Base-by-base conservation (phyloP, 2,888 invertebrate species). In the Scrobipalpa costella region DNA sequence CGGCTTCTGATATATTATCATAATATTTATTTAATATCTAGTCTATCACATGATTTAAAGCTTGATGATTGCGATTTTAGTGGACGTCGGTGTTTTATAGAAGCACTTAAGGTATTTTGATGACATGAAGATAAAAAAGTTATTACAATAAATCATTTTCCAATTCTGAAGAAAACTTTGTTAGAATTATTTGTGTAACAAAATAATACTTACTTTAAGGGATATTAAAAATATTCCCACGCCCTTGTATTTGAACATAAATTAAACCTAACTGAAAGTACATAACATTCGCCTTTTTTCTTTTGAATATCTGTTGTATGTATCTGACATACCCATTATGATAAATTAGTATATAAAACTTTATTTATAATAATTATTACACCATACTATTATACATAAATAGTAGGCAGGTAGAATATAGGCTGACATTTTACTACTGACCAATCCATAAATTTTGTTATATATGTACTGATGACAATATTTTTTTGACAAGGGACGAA, bases 1-100 rank as follows among this genome's bases (percentile, higher is more conserved):
- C 5, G 27, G 27, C 27, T 27, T 44, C n/a, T 15, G 5, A 15
- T 6, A 44, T 15, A 40, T 7, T 38, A 40, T 40, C n/a, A 13
- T 13, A n/a, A 7, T 44, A 40, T 44, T 15, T 44, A 44, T 15
- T 55, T 55, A 55, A 11, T 27, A 68, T 34, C 52, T 74, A 75
- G 68, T 66, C 77, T 84, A 84, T 84, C 83, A 84, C 84, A 83
- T 81, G 76, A 68, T 69, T 83, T 84, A 84, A 84, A 84, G 84
- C 84, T 77, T 71, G 72, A 72, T 66, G 65, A 77, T 75, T 68
- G 47, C 44, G 38, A 21, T 40, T 38, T 15, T n/a, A 34, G 19
- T 61, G 60, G 34, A 62, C 63, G 57, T 57, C 44, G 2, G 62
- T 59, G 66, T 64, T 63, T 19, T 5, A 21, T n/a, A 27, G 21